Evolutionary conservation across 2,888 invertebrate genomes (phyloP).

Genomic region (Sisyra terminalis): DNA sequence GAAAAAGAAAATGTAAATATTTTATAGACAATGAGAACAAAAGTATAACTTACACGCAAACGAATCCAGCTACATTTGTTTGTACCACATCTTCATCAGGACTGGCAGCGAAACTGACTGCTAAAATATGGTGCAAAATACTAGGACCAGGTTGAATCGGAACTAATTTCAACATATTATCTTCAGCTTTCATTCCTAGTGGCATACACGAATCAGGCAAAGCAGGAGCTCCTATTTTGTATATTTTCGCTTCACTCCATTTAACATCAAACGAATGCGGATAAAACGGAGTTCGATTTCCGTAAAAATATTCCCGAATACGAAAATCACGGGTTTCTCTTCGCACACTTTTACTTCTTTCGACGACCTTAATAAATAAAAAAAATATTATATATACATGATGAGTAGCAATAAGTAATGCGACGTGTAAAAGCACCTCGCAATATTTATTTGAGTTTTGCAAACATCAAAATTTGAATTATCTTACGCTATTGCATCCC

Average conservation of each 20-base stretch:
- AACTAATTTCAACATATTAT: constrained; percentile 81
- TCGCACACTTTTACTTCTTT: constrained; percentile 55
- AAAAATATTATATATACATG: constrained; percentile 2
- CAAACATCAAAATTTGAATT: no score
- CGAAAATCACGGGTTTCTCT: constrained; percentile 62
- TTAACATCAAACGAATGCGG: constrained; percentile 92
- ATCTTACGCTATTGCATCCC: no score
- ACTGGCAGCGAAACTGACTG: constrained; percentile 72
- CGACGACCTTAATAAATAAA: constrained; percentile 51
- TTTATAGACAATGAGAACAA: not conserved
- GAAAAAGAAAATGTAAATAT: constrained; percentile 25
- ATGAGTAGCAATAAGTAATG: constrained; percentile 1
- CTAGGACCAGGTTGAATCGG: constrained; percentile 57
- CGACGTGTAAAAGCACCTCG: not conserved
- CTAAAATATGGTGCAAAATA: constrained; percentile 74
- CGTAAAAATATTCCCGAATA: constrained; percentile 93
- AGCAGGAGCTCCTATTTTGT: constrained; percentile 85
- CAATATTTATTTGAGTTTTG: no score
- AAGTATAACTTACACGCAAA: constrained; percentile 67
- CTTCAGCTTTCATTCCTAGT: constrained; percentile 84
- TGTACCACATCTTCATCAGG: constrained; percentile 73
- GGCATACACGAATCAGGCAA: constrained; percentile 94
- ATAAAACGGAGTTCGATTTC: constrained; percentile 61
- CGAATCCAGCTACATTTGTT: constrained; percentile 78
- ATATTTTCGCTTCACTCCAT: constrained; percentile 76